A percentile compares a stretch with the other conserved stretches of the same genome.
phyloP scores from a whole-genome alignment of 1,140 invertebrate species.

The Lordiphosa mommai region DNA sequence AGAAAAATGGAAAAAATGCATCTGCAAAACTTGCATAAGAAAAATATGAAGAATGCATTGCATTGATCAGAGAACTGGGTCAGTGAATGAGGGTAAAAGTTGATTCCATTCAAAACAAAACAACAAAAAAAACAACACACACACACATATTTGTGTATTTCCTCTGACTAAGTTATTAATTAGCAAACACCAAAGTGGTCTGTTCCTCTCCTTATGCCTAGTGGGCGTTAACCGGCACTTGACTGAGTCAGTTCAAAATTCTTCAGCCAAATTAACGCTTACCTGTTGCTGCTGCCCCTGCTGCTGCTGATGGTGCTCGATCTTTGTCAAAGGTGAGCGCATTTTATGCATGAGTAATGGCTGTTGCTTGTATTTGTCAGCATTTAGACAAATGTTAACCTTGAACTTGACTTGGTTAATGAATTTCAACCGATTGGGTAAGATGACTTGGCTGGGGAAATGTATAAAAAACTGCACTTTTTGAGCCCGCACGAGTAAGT shows the following conservation, averaged over 20 bases:
- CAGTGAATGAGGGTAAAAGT: constrained; percentile 18
- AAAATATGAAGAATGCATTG: constrained; percentile 18
- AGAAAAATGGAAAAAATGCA: constrained; percentile 31
- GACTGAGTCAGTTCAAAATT: constrained; percentile 31
- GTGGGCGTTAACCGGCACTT: constrained; percentile 36
- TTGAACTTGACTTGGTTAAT: constrained; percentile 15
- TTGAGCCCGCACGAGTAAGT: too few relatives aligned
- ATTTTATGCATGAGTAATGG: constrained; percentile 49
- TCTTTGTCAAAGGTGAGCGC: constrained; percentile 59
- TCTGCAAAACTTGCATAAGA: constrained; percentile 67
- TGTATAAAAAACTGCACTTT: too few relatives aligned
- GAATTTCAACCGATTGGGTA: too few relatives aligned
- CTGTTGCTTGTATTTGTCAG: neutral
- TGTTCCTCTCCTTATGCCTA: neutral
- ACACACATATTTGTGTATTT: neutral
- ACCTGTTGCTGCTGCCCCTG: neutral
- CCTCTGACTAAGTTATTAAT: constrained; percentile 13
- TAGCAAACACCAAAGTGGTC: neutral
- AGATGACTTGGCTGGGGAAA: too few relatives aligned
- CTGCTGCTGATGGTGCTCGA: constrained; percentile 2
- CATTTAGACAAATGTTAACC: constrained; percentile 16
- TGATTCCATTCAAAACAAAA: neutral
- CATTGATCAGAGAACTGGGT: constrained; percentile 41
- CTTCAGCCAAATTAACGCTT: constrained; percentile 8
- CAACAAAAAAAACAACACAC: too few relatives aligned